phyloP scores from a whole-genome alignment of 2,113 vertebrate species.

The Pangasianodon hypophthalmus region DNA sequence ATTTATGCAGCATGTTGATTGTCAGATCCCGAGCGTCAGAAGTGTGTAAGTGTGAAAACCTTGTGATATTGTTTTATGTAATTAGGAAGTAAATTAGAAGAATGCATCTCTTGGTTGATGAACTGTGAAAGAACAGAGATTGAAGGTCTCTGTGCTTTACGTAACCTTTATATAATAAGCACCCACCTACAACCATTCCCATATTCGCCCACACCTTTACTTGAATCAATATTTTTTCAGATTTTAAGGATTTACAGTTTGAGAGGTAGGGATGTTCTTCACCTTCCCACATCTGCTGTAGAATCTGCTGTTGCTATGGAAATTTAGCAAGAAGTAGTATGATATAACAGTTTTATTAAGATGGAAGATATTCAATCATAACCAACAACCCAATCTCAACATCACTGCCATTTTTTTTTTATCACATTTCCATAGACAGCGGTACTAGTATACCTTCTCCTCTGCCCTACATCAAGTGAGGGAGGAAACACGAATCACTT shows the following conservation, averaged over 20 bases:
- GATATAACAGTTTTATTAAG: conserved; percentile 70
- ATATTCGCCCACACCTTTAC: conserved; percentile 54
- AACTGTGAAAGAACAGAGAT: background rate
- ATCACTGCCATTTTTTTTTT: background rate
- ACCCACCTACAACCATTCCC: background rate
- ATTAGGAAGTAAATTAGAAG: conserved; percentile 13
- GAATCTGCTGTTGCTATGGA: conserved; percentile 74
- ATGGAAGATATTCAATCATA: conserved; percentile 65
- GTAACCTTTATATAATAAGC: background rate
- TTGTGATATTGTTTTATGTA: background rate
- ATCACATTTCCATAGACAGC: background rate
- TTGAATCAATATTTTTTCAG: conserved; percentile 59
- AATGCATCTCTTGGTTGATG: background rate
- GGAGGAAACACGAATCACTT: no score
- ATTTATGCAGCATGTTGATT: conserved; percentile 10
- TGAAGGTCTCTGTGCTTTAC: background rate
- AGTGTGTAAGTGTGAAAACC: background rate
- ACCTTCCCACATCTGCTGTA: conserved; percentile 58
- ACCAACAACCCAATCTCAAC: conserved; percentile 53
- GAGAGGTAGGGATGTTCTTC: conserved; percentile 53
- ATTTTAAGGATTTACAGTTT: conserved; percentile 68
- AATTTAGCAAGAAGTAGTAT: conserved; percentile 57
- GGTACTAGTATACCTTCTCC: no score
- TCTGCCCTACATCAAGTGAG: no score
- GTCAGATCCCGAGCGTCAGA: background rate